Evolutionary conservation across 2,797 vertebrate species (phyloP).

Genomic region (Sebastes dallii): DNA sequence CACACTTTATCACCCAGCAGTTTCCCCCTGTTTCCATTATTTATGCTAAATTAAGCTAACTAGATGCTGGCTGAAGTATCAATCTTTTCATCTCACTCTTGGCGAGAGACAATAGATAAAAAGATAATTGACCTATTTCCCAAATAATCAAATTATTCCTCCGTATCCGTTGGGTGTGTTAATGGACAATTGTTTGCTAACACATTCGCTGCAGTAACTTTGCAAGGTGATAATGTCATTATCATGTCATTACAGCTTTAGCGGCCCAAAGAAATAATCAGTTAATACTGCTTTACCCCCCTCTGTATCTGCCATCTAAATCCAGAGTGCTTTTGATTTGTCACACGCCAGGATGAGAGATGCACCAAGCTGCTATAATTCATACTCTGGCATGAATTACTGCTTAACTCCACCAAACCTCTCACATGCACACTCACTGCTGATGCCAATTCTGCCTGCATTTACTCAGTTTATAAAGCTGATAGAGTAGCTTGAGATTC

Average conservation of each 20-base stretch:
- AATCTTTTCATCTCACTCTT: too few relatives aligned
- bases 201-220: background rate
- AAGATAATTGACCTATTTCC: background rate
- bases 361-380: slow-evolving; percentile 5
- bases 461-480: background rate
- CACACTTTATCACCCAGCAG: too few relatives aligned
- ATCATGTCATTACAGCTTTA: background rate
- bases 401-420: slow-evolving; percentile 10
- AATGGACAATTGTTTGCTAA: background rate
- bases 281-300: background rate
- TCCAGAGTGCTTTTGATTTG: background rate
- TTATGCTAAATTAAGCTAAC: too few relatives aligned
- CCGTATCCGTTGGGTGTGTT: background rate
- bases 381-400: background rate
- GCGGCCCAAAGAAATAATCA: background rate
- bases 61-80: too few relatives aligned
- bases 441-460: background rate
- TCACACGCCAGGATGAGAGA: background rate
- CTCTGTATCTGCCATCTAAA: slow-evolving; percentile 2
- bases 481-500: background rate
- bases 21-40: too few relatives aligned
- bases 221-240: background rate
- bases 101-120: too few relatives aligned
- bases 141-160: background rate
- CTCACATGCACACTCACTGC: background rate